Conservation (phyloP, 2,888 invertebrate species). For the Chorisops tibialis region DNA sequence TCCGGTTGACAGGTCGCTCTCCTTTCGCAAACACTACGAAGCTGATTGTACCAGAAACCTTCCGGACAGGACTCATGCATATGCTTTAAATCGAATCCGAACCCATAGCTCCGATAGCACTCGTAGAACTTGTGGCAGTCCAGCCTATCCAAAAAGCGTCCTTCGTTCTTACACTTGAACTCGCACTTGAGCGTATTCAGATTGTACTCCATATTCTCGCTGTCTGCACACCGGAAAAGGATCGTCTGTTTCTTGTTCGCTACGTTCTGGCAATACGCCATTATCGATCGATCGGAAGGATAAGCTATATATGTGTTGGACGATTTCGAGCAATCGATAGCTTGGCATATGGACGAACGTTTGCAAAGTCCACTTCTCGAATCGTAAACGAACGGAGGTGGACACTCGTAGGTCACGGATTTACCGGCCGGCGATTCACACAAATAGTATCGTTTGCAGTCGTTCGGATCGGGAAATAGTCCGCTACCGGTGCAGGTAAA, state of each 20-base stretch:
- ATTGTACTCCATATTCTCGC: slow-evolving; percentile 13
- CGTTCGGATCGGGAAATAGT: slow-evolving; percentile 42
- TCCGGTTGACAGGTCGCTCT: not conserved
- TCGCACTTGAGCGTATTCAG: slow-evolving; percentile 5
- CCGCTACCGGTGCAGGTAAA: slow-evolving; percentile 46
- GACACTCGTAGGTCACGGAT: slow-evolving; percentile 21
- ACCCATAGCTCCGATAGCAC: slow-evolving; percentile 19
- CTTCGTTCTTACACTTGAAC: slow-evolving; percentile 24
- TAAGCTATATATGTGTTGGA: slow-evolving; percentile 4
- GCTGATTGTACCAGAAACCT: slow-evolving; percentile 5
- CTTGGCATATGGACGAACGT: slow-evolving; percentile 18
- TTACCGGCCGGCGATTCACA: slow-evolving; percentile 16
- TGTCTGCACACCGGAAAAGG: slow-evolving; percentile 23
- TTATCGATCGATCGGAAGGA: slow-evolving; percentile 13
- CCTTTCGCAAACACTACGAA: not conserved
- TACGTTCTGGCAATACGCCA: not conserved
- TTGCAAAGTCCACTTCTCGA: slow-evolving; percentile 19
- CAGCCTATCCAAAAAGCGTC: slow-evolving; percentile 20
- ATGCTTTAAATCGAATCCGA: not conserved
- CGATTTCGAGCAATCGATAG: slow-evolving; percentile 16
- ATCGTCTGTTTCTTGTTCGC: not conserved
- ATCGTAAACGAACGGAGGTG: slow-evolving; percentile 24
- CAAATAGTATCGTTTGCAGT: slow-evolving; percentile 29
- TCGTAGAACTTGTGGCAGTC: slow-evolving; percentile 27
- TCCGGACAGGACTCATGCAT: not conserved